Base-by-base conservation (phyloP, 2,888 invertebrate genomes). In the Drosophila mercatorum region DNA sequence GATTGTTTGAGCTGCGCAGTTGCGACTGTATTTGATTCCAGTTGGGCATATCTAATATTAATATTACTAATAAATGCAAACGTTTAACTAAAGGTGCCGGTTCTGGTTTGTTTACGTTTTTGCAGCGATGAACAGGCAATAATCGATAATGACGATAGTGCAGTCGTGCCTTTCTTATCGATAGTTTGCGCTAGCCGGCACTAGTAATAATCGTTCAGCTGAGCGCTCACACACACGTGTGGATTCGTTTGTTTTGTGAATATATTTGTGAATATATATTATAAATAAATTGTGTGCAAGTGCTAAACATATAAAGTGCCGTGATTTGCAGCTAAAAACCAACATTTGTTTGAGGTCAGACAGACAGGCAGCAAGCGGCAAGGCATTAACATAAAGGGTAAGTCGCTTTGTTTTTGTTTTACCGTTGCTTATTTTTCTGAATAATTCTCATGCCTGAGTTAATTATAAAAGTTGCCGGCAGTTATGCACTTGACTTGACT, bases 21-120 rank as follows among this genome's bases (percentile, higher is more conserved):
- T 98, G 98, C 28, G 96, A 94, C 91, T 98, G 98, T 91, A 98
- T 97, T 94, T 98, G 98, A 93, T 96, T 97, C 98, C 98, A 98
- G 75, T 97, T 97, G 14, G 98, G 98, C 98, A 98, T 98, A 40
- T 59, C 86, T 34, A 44, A 31, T 49, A 31, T 40, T 7, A 36
- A 46, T 60, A 41, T 36, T 51, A 22, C 6, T 61, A 63, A 47
- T 26, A 61, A 61, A 59, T 53, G 58, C 28, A 67, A 76, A 67
- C 66, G 65, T 70, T 72, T 62, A 71, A 68, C 38, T 52, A 55
- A 56, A 57, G 2, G 38, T 31, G 64, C 84, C 78, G 72, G 81
- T 43, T 36, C 56, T 36, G 43, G 28, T 77, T 84, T 87, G 88
- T 89, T 89, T 89, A 85, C 75, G 80, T 89, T 80, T 36, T 75